These are phyloP conservation scores for Rhinogobius similis DNA, from an alignment of 2,113 vertebrate species.

Conservation along the genomic window DNA sequence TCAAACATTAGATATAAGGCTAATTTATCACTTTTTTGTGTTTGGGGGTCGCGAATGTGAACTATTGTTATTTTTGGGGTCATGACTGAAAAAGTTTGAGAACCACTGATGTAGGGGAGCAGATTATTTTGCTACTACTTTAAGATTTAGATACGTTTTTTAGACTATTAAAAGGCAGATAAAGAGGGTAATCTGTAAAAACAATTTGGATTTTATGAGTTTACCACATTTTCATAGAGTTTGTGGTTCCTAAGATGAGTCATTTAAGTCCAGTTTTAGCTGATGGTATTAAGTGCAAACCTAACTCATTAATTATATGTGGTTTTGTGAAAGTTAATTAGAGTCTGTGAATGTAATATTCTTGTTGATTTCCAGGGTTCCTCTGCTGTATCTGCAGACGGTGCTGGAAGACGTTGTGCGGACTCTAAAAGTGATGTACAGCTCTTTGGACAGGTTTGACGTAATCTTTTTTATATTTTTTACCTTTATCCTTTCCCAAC, in stretches of 20 bases:
- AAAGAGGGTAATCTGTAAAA: constrained; percentile 38
- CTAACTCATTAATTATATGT: constrained; percentile 26
- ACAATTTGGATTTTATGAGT: constrained; percentile 22
- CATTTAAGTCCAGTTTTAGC: constrained; percentile 17
- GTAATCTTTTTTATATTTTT: not conserved
- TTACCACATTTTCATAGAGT: constrained; percentile 17
- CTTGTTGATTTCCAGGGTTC: constrained; percentile 78
- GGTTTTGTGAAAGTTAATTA: constrained; percentile 3
- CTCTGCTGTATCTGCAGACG: constrained; percentile 86
- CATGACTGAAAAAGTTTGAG: too few species aligned
- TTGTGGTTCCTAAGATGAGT: constrained; percentile 23
- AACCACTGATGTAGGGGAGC: too few species aligned
- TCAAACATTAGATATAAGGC: too few species aligned
- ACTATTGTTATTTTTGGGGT: too few species aligned
- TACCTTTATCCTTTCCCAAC: too few species aligned
- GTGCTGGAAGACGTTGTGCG: constrained; percentile 84
- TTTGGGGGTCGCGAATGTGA: too few species aligned
- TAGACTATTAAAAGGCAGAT: not conserved
- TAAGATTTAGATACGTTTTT: too few species aligned
- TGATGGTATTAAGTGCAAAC: not conserved
- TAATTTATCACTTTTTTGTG: too few species aligned
- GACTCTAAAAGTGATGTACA: constrained; percentile 90
- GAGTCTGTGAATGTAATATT: constrained; percentile 3
- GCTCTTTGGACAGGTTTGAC: constrained; percentile 87
- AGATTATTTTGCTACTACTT: too few species aligned